Percentiles rank a stretch among this genome's conserved stretches.
These are phyloP conservation scores for Copidosoma floridanum DNA, from an alignment of 1,140 invertebrate species.

Conservation along the genomic window DNA sequence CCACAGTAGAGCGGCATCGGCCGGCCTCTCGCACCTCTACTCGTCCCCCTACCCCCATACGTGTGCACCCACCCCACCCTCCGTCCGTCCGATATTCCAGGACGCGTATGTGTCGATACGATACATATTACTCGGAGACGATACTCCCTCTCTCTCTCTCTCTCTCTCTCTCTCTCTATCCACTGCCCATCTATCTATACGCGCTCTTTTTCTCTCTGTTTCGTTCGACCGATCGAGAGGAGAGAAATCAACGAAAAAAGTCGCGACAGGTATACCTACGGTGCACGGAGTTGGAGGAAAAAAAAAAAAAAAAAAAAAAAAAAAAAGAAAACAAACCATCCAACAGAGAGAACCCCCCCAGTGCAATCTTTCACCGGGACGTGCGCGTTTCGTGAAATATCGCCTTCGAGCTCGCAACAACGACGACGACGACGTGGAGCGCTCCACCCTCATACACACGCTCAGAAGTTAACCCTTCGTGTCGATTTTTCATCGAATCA, in stretches of 20 bases:
- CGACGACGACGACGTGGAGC: no score
- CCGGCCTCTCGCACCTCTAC: no score
- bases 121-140: slow-evolving; percentile 18
- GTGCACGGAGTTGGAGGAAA: no score
- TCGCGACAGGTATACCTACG: no score
- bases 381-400: slow-evolving; percentile 13
- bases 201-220: not conserved
- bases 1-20: not conserved
- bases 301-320: no score
- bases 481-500: slow-evolving; percentile 23
- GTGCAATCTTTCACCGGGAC: slow-evolving; percentile 17
- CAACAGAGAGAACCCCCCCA: not conserved
- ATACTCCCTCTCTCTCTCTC: not conserved
- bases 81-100: slow-evolving; percentile 3
- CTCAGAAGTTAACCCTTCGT: slow-evolving; percentile 12
- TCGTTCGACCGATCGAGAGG: not conserved
- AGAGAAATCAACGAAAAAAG: no score
- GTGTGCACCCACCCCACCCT: not conserved
- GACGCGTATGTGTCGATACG: not conserved
- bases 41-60: no score
- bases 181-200: not conserved
- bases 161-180: not conserved
- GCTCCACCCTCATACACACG: no score
- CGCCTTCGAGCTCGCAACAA: not conserved
- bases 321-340: no score